A percentile compares a stretch with the other conserved stretches of the same genome.
phyloP scores from a whole-genome alignment of 2,113 vertebrate species.

The Orycteropus afer region DNA sequence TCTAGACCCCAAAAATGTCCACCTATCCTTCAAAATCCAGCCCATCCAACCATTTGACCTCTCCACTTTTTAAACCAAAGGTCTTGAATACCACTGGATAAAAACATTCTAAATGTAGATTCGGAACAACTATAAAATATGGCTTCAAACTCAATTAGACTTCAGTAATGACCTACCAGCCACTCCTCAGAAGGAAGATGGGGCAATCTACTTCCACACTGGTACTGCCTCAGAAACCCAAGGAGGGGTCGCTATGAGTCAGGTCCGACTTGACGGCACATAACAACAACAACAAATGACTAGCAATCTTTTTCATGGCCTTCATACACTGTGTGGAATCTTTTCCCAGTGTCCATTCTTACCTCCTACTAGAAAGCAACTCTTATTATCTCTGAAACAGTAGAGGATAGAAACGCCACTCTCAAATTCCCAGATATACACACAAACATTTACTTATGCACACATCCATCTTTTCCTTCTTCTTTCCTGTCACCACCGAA shows the following conservation, averaged over 20 bases:
- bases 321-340: not conserved
- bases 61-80: conserved; percentile 52
- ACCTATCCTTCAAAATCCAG: conserved; percentile 30
- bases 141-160: conserved; percentile 1
- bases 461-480: not conserved
- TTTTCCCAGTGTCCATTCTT: not conserved
- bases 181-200: too few species aligned
- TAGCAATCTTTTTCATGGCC: not conserved
- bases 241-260: too few species aligned
- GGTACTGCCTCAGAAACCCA: too few species aligned
- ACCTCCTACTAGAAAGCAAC: not conserved
- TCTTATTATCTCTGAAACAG: conserved; percentile 36
- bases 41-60: not conserved
- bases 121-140: conserved; percentile 32
- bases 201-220: too few species aligned
- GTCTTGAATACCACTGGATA: not conserved
- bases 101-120: not conserved
- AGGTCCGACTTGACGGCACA: too few species aligned
- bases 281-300: too few species aligned
- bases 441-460: conserved; percentile 36
- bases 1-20: not conserved
- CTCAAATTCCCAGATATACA: conserved; percentile 17
- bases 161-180: not conserved
- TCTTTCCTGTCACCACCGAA: conserved; percentile 22
- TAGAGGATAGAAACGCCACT: not conserved